Evolutionary conservation across 1,140 invertebrate genomes (phyloP).

Genomic region (Paraescarpia echinospica): DNA sequence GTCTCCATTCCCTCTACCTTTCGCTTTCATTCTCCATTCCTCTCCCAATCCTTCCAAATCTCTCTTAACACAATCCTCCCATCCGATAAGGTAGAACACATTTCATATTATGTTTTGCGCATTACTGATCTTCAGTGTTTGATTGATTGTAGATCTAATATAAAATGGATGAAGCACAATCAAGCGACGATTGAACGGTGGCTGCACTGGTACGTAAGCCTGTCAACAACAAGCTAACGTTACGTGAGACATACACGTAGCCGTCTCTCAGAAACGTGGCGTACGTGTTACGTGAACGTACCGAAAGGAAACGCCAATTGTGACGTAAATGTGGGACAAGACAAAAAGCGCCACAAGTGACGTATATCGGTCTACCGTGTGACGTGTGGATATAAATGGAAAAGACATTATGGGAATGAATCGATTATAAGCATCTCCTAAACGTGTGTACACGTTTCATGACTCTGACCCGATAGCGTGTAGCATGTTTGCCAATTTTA

Average conservation of each 20-base stretch:
- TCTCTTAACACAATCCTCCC: no score
- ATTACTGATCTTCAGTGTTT: not conserved
- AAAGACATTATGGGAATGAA: not conserved
- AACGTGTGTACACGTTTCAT: not conserved
- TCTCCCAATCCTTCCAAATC: no score
- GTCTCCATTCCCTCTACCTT: no score
- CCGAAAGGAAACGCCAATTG: not conserved
- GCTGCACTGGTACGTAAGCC: not conserved
- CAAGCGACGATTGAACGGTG: conserved; percentile 22
- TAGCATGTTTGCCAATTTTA: not conserved
- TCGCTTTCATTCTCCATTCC: no score
- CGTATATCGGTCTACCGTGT: not conserved
- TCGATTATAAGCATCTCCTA: not conserved
- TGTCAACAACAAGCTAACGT: not conserved
- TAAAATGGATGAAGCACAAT: conserved; percentile 29
- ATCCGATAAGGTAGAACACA: not conserved
- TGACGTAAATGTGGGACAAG: not conserved
- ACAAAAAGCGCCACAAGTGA: not conserved
- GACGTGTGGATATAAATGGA: not conserved
- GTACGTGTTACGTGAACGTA: not conserved
- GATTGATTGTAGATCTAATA: conserved; percentile 25
- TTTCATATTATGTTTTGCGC: not conserved
- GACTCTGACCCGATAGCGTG: not conserved
- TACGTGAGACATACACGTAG: not conserved
- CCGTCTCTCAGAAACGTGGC: not conserved